Percentiles rank a stretch among this genome's conserved stretches.
These are phyloP conservation scores for Nycticorax nycticorax DNA, from an alignment of 2,113 vertebrate genomes.

Conservation along the genomic window DNA sequence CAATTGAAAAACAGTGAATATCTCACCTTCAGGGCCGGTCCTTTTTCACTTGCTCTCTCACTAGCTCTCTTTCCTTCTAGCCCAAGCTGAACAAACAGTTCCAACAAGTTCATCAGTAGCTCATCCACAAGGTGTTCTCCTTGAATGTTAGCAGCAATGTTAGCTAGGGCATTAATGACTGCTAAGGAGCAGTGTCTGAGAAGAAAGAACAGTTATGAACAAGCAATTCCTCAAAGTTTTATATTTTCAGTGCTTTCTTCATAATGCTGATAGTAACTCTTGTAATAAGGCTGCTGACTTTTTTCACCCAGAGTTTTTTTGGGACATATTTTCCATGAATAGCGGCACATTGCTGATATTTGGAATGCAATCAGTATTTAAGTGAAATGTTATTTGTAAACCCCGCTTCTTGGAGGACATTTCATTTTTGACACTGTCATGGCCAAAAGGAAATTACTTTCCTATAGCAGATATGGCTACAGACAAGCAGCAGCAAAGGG, in stretches of 20 bases:
- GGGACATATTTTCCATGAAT: neutral
- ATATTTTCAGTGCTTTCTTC: neutral
- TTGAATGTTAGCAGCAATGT: conserved; percentile 96
- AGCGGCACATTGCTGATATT: neutral
- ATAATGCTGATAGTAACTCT: neutral
- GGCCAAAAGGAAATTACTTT: neutral
- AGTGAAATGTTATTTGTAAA: neutral
- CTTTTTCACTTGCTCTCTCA: conserved; percentile 94
- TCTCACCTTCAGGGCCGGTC: conserved; percentile 89
- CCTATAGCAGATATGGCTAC: neutral
- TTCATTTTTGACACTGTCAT: neutral
- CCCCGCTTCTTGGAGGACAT: neutral
- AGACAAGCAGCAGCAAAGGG: neutral
- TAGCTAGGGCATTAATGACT: conserved; percentile 95
- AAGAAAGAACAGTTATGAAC: neutral
- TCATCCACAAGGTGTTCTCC: conserved; percentile 92
- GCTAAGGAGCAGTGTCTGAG: conserved; percentile 93
- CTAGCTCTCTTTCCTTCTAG: conserved; percentile 95
- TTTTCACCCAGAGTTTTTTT: neutral
- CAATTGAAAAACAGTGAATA: neutral
- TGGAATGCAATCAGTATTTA: neutral
- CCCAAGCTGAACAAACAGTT: conserved; percentile 96
- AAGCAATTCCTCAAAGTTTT: neutral
- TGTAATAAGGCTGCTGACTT: neutral
- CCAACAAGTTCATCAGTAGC: conserved; percentile 93